Evolutionary conservation across 2,888 invertebrate genomes (phyloP), one percentile per base, ranked within the genome.

Genomic region (Euzophera pinguis): DNA sequence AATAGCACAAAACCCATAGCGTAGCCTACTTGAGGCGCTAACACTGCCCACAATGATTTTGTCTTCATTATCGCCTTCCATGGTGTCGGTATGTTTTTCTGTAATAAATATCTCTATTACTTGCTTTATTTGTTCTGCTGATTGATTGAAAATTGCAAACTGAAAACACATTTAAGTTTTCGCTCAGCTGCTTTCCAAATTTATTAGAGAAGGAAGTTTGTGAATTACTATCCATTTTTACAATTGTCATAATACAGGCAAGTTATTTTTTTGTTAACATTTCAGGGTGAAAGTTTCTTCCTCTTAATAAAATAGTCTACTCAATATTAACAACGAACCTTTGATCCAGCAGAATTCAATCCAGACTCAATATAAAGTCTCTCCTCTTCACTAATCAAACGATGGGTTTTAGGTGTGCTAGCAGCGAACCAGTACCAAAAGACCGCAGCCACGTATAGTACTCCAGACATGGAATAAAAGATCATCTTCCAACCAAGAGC

Each of bases 1-100:
- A 95, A 85, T 5, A 93, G 91, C 65, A 93, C 92, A 66, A 92
- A 95, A 0, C 93, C 92, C 84, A 93, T 92, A 9, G 92, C 91
- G 55, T 91, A 91, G 0, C 93, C 93, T 13, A 92, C 81, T 59
- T 95, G 95, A 0, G 91, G 89, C 0, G 92, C 74, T 32, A 81
- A 38, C 0, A 93, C 65, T 0, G 92, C 92, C 84, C 92, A 91
- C 56, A 95, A 79, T 0, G 93, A 92, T 6, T 83, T 64, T 0
- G 94, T 93, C 0, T 86, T 91, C 1, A 93, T 71, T 14, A 95
- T 93, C 0, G 83, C 70, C 1, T 73, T 73, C 94, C 95, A 95
- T 0, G 95, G 95, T 1, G 91, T 92, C 0, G 69, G 10, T 5
- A 14, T 9, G 6, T 38, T 49, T 37, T 14, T 38, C 48, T 49